Evolutionary conservation across 2,113 vertebrate genomes (phyloP), one percentile per base, ranked within the genome.

Genomic region (Chascanopsetta lugubris): DNA sequence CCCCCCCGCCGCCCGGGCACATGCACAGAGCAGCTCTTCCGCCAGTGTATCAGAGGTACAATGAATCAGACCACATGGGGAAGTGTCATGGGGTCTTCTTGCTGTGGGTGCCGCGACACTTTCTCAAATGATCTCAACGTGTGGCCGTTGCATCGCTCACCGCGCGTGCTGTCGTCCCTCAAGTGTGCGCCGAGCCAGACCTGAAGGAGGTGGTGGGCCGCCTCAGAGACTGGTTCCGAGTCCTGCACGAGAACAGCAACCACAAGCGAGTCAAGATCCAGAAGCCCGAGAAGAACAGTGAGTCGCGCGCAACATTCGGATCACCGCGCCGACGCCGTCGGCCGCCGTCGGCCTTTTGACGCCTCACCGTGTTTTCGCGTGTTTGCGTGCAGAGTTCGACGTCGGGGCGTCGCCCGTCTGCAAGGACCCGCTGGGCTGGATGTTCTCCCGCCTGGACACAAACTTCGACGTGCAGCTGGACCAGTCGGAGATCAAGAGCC

Each of bases 371-470:
- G 8, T n/a, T 49, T 4, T 18, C 29, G 30, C 10, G 30, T 61
- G 40, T 29, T 12, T 60, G 11, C 8, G 21, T n/a, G 50, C 83
- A 96, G 95, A 94, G 82, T 95, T 96, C 69, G 96, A 97, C 78
- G 93, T 94, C 11, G 95, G 94, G 61, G 93, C 95, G 72, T 91
- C 94, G 30, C 94, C 95, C 18, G 92, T 96, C 83, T 99, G 97
- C 75, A 97, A 95, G 84, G 97, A 98, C 69, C 97, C 96, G 22
- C 93, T 99, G 43, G 96, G 95, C 11, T 98, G 97, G 97, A 98
- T 98, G 95, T 99, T 99, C 90, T 97, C 95, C 45, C 94, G 96
- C 63, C 92, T 99, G 13, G 97, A 99, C 77, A 96, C 92, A 0
- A 98, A 99, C 91, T 96, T 96, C 64, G 95, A 99, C 83, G 91